Conservation (phyloP, 2,888 invertebrate species). For the Chaitophorus viminalis region DNA sequence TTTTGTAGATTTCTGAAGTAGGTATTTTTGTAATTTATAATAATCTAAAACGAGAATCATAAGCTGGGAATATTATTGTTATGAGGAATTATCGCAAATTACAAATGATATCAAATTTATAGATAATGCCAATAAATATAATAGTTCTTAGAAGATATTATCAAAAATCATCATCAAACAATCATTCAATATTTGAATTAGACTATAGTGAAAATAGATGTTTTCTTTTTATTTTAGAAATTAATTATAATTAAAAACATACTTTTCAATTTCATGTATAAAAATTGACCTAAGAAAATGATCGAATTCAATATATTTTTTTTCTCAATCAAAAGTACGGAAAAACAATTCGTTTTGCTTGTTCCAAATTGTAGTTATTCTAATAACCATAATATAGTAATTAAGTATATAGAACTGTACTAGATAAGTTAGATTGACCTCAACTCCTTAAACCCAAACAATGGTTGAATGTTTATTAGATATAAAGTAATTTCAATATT, state of each 20-base stretch:
- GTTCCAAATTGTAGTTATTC: not conserved
- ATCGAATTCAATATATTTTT: too few species aligned
- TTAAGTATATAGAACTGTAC: not conserved
- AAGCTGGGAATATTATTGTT: not conserved
- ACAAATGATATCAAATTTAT: not conserved
- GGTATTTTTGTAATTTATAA: not conserved
- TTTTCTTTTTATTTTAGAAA: not conserved
- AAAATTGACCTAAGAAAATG: too few species aligned
- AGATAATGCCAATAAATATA: not conserved
- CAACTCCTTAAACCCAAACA: not conserved
- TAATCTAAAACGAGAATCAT: not conserved
- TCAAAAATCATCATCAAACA: too few species aligned
- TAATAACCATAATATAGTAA: not conserved
- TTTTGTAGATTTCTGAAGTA: not conserved
- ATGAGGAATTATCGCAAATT: not conserved
- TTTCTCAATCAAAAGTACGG: not conserved
- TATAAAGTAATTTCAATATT: too few species aligned
- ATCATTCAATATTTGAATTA: too few species aligned
- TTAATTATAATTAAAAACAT: too few species aligned
- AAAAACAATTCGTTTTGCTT: not conserved
- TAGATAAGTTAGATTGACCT: not conserved
- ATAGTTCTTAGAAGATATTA: too few species aligned
- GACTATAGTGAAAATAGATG: not conserved
- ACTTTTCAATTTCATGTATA: too few species aligned
- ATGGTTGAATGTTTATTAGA: too few species aligned